Evolutionary conservation across 2,797 vertebrate genomes (phyloP).

Genomic region (Eremophila alpestris): DNA sequence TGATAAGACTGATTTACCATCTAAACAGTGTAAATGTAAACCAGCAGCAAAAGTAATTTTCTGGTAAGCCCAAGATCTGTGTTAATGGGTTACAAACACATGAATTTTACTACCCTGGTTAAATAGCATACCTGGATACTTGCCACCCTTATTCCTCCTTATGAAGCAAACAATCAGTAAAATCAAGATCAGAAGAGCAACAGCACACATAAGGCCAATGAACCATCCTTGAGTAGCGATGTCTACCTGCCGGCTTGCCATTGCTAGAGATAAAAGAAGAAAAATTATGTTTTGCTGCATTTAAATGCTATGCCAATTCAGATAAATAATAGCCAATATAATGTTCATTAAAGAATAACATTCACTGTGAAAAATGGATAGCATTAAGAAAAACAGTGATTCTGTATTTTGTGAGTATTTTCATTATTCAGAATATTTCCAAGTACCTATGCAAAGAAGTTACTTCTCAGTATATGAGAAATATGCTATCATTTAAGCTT

Average conservation of each 20-base stretch:
- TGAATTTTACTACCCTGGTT: not conserved
- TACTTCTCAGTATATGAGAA: not conserved
- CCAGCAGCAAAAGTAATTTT: not conserved
- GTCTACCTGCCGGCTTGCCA: conserved; percentile 94
- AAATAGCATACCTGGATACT: conserved; percentile 90
- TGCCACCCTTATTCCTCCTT: conserved; percentile 97
- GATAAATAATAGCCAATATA: not conserved
- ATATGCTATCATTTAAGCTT: not conserved
- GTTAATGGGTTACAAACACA: not conserved
- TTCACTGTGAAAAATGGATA: not conserved
- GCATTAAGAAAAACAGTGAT: not conserved
- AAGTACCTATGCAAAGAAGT: not conserved
- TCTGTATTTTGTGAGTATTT: not conserved
- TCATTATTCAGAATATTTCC: not conserved
- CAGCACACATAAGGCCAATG: conserved; percentile 98
- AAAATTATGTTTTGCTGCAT: conserved; percentile 16
- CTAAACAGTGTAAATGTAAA: not conserved
- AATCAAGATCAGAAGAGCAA: conserved; percentile 95
- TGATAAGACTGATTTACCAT: not conserved
- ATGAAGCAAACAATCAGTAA: conserved; percentile 98
- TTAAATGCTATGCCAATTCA: not conserved
- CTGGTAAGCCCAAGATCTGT: not conserved
- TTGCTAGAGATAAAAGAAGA: conserved; percentile 78
- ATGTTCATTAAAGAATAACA: not conserved
- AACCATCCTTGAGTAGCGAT: conserved; percentile 99